Evolutionary conservation across 2,888 invertebrate genomes (phyloP).

Genomic region (Andrena dorsata): DNA sequence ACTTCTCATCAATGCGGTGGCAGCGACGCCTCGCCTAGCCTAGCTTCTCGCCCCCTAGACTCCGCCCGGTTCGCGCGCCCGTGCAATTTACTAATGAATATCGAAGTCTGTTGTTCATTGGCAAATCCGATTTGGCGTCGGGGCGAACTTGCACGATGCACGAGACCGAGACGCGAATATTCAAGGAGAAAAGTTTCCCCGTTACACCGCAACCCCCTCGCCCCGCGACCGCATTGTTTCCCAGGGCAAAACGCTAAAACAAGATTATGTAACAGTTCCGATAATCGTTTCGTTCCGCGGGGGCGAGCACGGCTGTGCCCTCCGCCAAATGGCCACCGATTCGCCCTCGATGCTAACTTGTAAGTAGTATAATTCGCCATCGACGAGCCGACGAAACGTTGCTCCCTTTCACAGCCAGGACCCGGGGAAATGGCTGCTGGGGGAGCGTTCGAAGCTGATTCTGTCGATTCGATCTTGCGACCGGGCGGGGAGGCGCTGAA

Average conservation of each 20-base stretch:
- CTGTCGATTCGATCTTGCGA: not conserved
- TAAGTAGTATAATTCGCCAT: conserved; percentile 10
- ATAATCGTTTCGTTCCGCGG: conserved; percentile 30
- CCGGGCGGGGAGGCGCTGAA: too few relatives aligned
- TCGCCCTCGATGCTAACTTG: not conserved
- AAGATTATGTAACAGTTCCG: conserved; percentile 27
- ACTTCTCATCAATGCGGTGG: conserved; percentile 63
- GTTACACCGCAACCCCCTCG: conserved; percentile 28
- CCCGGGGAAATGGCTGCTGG: not conserved
- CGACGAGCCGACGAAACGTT: not conserved
- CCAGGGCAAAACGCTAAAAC: conserved; percentile 32
- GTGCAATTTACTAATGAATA: conserved; percentile 80
- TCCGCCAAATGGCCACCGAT: conserved; percentile 3
- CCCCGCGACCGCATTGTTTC: conserved; percentile 45
- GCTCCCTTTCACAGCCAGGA: not conserved
- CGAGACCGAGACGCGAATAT: conserved; percentile 42
- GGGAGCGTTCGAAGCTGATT: not conserved
- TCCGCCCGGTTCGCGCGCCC: conserved; percentile 39
- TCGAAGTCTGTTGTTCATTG: conserved; percentile 69
- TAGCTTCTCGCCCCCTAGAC: not conserved
- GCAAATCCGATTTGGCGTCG: conserved; percentile 54
- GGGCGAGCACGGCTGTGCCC: not conserved
- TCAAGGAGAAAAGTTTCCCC: conserved; percentile 62
- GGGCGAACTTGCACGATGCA: conserved; percentile 35
- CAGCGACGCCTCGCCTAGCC: conserved; percentile 46